A percentile compares a stretch with the other conserved stretches of the same genome.
phyloP scores from a whole-genome alignment of 2,888 invertebrate species.

The Candidula unifasciata region DNA sequence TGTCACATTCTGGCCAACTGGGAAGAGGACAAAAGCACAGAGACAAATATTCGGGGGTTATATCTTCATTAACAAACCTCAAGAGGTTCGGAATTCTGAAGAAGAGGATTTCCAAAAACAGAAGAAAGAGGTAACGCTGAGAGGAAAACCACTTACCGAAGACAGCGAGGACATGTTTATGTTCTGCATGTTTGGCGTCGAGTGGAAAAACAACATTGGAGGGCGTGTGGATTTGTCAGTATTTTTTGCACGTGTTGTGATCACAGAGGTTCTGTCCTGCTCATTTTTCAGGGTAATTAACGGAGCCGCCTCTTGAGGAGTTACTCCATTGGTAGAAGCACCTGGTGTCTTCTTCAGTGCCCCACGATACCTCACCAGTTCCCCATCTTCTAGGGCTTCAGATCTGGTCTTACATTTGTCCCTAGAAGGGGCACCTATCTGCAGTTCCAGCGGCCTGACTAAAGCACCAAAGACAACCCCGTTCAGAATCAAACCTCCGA shows the following conservation, averaged over 20 bases:
- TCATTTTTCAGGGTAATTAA: conserved; percentile 25
- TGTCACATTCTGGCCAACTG: no score
- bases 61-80: no score
- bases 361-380: not conserved
- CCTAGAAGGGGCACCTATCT: not conserved
- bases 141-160: not conserved
- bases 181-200: conserved; percentile 25
- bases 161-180: not conserved
- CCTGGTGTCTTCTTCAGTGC: not conserved
- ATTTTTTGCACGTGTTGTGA: not conserved
- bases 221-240: not conserved
- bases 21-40: no score
- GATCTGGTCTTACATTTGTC: not conserved
- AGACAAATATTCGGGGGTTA: no score
- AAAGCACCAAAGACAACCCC: conserved; percentile 88
- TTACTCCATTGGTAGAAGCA: not conserved
- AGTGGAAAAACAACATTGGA: not conserved
- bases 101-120: no score
- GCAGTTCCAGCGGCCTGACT: conserved; percentile 86
- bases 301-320: conserved; percentile 23
- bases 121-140: not conserved
- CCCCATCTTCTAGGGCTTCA: not conserved
- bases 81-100: not conserved
- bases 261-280: not conserved
- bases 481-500: conserved; percentile 87